Evolutionary conservation across 1,140 invertebrate genomes (phyloP).

Genomic region (Hyposmocoma kahamanoa): DNA sequence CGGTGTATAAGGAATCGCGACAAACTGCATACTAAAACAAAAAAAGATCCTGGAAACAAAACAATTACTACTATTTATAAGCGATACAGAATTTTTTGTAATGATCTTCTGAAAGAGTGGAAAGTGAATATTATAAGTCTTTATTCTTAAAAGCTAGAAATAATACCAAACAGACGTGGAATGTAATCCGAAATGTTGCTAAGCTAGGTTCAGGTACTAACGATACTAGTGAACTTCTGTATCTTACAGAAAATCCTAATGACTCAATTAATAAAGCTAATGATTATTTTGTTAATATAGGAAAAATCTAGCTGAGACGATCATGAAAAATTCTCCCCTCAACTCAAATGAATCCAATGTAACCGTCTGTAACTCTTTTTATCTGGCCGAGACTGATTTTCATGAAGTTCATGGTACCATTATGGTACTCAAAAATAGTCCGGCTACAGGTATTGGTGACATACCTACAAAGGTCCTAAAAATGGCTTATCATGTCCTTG

Average conservation of each 20-base stretch:
- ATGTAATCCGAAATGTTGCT: background rate
- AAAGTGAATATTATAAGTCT: background rate
- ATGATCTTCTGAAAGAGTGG: background rate
- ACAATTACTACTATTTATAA: background rate
- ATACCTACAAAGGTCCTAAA: background rate
- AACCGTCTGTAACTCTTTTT: background rate
- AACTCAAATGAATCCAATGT: background rate
- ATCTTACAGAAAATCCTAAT: background rate
- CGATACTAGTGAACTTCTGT: background rate
- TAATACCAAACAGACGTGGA: slow-evolving; percentile 1
- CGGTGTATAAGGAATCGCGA: background rate
- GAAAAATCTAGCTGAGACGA: background rate
- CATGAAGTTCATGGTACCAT: background rate
- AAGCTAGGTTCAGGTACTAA: background rate
- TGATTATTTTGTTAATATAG: background rate
- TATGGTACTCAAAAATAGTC: background rate
- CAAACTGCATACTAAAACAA: background rate
- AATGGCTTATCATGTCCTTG: background rate
- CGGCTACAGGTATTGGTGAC: background rate
- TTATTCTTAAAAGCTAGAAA: background rate
- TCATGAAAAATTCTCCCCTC: background rate
- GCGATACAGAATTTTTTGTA: slow-evolving; percentile 1
- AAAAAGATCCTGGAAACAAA: background rate
- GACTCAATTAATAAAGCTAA: background rate
- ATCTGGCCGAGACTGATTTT: background rate